These are phyloP conservation scores for Cistogaster globosa DNA, from an alignment of 2,888 invertebrate species.

Conservation along the genomic window DNA sequence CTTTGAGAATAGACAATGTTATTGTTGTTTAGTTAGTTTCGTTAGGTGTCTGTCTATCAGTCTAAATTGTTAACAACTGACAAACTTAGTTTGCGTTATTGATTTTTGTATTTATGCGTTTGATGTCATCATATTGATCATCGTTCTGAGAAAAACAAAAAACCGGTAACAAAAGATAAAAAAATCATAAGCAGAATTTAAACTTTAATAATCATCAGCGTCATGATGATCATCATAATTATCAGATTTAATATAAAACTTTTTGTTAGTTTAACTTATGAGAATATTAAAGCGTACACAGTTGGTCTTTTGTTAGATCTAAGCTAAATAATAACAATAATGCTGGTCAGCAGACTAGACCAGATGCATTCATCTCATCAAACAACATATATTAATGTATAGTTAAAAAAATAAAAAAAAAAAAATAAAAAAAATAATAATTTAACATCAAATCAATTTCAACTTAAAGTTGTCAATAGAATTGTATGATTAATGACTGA, in stretches of 20 bases:
- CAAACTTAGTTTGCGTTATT: constrained; percentile 70
- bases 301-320: constrained; percentile 21
- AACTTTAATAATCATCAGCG: constrained; percentile 26
- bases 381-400: constrained; percentile 16
- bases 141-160: constrained; percentile 24
- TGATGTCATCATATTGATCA: constrained; percentile 76
- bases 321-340: constrained; percentile 40
- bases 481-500: constrained; percentile 69
- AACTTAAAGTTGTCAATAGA: constrained; percentile 69
- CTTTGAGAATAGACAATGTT: constrained; percentile 35
- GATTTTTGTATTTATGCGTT: constrained; percentile 72
- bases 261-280: background rate
- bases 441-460: constrained; percentile 40
- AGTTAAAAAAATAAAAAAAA: background rate
- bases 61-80: constrained; percentile 10
- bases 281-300: background rate
- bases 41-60: constrained; percentile 20
- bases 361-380: constrained; percentile 43
- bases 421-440: background rate
- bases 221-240: constrained; percentile 6
- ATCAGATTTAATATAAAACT: background rate
- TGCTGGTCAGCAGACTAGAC: constrained; percentile 49
- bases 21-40: constrained; percentile 13
- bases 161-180: background rate
- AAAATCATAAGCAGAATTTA: background rate